Percentiles rank a stretch among this genome's conserved stretches.
Conservation (phyloP, 2,113 vertebrate species). For the Pampusana beccarii region DNA sequence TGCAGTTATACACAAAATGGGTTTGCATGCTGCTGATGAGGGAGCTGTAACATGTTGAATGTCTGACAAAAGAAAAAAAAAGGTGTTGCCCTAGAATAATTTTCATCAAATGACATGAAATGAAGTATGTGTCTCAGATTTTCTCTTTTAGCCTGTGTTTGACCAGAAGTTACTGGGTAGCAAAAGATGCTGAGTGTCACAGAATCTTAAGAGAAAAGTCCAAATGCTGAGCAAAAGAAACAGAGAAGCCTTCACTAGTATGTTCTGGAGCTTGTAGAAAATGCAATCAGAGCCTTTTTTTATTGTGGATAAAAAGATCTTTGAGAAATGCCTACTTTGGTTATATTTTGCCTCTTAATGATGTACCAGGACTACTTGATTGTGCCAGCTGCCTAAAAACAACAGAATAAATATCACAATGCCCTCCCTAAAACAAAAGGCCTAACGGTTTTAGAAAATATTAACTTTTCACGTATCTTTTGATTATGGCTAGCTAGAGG, state of each 20-base stretch:
- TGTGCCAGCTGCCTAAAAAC: background rate
- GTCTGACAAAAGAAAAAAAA: background rate
- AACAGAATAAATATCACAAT: background rate
- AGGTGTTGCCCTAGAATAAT: background rate
- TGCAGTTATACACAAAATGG: background rate
- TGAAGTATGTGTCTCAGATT: background rate
- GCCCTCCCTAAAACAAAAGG: background rate
- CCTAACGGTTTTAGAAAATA: background rate
- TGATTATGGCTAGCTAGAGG: background rate
- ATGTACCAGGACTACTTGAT: background rate
- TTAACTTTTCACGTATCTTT: background rate
- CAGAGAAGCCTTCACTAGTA: background rate
- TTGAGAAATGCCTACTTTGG: background rate
- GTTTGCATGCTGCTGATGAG: background rate
- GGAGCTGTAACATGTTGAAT: background rate
- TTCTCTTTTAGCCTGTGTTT: background rate
- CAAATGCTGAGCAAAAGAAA: background rate
- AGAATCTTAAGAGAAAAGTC: background rate
- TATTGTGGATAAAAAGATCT: background rate
- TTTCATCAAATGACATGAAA: background rate
- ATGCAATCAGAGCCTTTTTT: background rate
- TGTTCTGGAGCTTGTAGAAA: background rate
- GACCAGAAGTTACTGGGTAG: background rate
- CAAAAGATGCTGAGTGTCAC: background rate
- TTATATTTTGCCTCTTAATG: background rate